Evolutionary conservation across 2,888 invertebrate species (phyloP).

Genomic region (Aleiodes leptofemur): DNA sequence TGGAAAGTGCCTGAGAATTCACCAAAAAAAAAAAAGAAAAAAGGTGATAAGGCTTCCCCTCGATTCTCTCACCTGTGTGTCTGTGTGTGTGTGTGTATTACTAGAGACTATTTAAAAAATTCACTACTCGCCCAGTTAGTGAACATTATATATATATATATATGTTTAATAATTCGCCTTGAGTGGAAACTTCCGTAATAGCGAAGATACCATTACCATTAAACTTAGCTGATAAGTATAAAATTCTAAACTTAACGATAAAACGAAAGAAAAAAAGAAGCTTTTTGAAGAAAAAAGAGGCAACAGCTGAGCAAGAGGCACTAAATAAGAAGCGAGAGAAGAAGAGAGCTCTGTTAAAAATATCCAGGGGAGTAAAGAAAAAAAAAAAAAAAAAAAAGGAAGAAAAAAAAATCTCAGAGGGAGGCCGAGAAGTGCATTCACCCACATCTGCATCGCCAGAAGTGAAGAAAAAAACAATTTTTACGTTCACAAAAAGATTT

Average conservation of each 20-base stretch:
- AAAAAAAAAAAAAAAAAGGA: too few species aligned
- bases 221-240: slow-evolving; percentile 3
- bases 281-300: too few species aligned
- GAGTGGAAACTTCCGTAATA: neutral
- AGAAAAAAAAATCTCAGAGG: too few species aligned
- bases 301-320: too few species aligned
- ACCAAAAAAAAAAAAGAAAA: slow-evolving; percentile 2
- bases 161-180: neutral
- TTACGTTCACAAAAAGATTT: neutral
- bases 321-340: too few species aligned
- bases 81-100: neutral
- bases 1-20: slow-evolving; percentile 27
- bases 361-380: too few species aligned
- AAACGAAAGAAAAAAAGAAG: neutral
- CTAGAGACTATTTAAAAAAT: neutral
- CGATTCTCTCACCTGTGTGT: slow-evolving; percentile 6
- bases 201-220: neutral
- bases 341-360: too few species aligned
- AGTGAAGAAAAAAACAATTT: neutral
- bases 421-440: too few species aligned
- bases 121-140: neutral
- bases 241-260: neutral
- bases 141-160: neutral
- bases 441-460: neutral
- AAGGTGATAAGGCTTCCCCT: slow-evolving; percentile 16